phyloP scores from a whole-genome alignment of 2,113 vertebrate genomes.

The Gila orcuttii region DNA sequence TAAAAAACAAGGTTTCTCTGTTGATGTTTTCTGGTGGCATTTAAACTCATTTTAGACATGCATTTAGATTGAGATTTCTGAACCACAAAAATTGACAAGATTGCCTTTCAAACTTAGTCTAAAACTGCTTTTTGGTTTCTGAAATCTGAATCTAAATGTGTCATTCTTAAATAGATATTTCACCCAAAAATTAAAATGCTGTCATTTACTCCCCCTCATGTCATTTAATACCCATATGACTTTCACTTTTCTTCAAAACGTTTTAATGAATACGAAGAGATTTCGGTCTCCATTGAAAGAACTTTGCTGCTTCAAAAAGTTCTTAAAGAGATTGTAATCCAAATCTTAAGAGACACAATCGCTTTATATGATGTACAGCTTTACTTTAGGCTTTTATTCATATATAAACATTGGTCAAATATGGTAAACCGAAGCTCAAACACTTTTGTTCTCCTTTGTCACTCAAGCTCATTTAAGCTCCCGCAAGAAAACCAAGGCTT shows the following conservation, averaged over 20 bases:
- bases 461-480: background rate
- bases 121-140: background rate
- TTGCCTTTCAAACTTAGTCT: background rate
- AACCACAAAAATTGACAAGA: background rate
- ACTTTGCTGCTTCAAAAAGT: background rate
- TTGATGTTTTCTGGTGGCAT: background rate
- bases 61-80: background rate
- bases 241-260: background rate
- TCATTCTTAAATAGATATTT: background rate
- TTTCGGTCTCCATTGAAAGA: background rate
- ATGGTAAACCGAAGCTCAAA: background rate
- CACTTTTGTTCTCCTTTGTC: background rate
- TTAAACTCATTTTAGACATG: background rate
- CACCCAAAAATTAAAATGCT: background rate
- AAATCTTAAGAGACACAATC: background rate
- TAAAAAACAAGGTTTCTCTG: slow-evolving; percentile 23
- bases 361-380: background rate
- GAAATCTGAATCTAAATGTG: background rate
- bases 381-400: background rate
- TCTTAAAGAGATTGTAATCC: background rate
- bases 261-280: no score
- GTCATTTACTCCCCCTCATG: background rate
- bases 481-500: background rate
- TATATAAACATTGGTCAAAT: background rate
- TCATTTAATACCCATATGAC: background rate